A percentile compares a stretch with the other conserved stretches of the same genome.
These are phyloP conservation scores for Psephotus haematonotus DNA, from an alignment of 2,113 vertebrate species.

Conservation along the genomic window DNA sequence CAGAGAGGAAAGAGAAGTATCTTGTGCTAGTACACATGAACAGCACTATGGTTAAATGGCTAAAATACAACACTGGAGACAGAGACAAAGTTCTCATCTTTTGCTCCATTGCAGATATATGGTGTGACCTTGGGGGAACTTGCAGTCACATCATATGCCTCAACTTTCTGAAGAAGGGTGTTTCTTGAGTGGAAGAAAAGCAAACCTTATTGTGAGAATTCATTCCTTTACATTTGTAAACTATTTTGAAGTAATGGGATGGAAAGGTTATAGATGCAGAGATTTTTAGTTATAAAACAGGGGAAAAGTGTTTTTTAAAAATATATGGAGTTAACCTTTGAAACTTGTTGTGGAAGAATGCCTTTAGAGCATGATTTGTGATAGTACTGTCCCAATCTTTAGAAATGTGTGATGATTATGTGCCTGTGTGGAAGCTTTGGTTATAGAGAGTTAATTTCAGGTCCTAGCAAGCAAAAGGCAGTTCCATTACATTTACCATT, in stretches of 20 bases:
- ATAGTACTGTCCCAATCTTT: neutral
- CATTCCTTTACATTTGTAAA: neutral
- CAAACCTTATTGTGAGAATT: neutral
- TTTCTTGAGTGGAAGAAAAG: neutral
- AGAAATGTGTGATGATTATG: neutral
- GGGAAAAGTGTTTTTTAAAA: neutral
- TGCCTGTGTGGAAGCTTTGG: neutral
- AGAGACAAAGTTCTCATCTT: neutral
- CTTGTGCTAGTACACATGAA: neutral
- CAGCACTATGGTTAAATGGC: neutral
- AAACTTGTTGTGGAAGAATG: neutral
- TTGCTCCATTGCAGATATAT: neutral
- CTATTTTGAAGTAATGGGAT: neutral
- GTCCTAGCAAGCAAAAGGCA: neutral
- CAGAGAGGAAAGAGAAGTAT: neutral
- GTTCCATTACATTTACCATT: neutral
- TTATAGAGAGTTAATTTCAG: neutral
- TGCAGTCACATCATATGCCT: accelerated
- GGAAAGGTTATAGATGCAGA: neutral
- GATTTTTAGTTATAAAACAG: neutral
- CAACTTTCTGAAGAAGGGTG: neutral
- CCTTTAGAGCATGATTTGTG: neutral
- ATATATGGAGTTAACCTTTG: neutral
- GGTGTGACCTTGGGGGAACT: neutral
- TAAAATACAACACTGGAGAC: neutral